Conservation (phyloP, 1,140 invertebrate genomes). For the Gonatopus flavifemur region DNA sequence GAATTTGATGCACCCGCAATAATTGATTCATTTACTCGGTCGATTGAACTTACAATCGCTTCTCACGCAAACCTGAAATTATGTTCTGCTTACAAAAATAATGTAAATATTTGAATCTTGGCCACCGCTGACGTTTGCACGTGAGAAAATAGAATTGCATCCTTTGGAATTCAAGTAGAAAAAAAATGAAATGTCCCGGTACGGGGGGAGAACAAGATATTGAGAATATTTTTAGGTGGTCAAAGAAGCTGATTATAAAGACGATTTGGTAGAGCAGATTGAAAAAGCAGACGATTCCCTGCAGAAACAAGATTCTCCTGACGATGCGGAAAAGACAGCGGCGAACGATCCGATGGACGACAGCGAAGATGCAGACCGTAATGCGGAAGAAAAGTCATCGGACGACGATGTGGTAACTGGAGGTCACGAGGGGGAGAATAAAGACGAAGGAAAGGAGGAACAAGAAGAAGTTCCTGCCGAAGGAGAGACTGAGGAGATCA, state of each 20-base stretch:
- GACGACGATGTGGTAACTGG: conserved; percentile 48
- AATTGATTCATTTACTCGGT: too few species aligned
- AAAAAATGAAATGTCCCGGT: too few species aligned
- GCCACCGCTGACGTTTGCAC: too few species aligned
- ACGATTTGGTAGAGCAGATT: conserved; percentile 30
- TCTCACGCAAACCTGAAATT: too few species aligned
- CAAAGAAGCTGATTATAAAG: conserved; percentile 15
- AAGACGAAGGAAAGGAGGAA: conserved; percentile 48
- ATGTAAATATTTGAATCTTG: too few species aligned
- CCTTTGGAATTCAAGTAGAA: too few species aligned
- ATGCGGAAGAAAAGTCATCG: conserved; percentile 22
- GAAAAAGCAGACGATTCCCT: conserved; percentile 23
- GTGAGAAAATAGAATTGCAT: too few species aligned
- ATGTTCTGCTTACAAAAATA: too few species aligned
- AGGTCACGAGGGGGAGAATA: conserved; percentile 29
- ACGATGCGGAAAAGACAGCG: conserved; percentile 11
- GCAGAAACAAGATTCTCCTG: conserved; percentile 12
- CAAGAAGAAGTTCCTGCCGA: conserved; percentile 49
- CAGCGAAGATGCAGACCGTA: conserved; percentile 34
- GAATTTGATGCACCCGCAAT: too few species aligned
- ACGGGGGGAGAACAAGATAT: conserved; percentile 10
- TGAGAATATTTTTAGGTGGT: conserved; percentile 20
- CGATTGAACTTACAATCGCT: too few species aligned
- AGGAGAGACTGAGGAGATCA: conserved; percentile 22
- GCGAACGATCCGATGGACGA: conserved; percentile 32